A percentile compares a stretch with the other conserved stretches of the same genome.
Conservation (phyloP, 1,140 invertebrate genomes). For the Bombyx mandarina region DNA sequence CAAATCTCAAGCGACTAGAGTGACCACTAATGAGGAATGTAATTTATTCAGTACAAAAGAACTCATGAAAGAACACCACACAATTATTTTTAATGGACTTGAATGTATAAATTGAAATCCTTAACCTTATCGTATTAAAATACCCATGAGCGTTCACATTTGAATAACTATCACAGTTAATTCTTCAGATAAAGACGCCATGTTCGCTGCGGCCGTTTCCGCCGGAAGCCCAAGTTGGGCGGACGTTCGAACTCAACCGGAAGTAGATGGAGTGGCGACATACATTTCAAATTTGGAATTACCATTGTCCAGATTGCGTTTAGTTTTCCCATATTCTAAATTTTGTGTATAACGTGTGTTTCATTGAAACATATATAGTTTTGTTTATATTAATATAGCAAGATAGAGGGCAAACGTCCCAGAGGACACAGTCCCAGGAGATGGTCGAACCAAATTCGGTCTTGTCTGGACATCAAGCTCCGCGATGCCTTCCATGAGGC, state of each 20-base stretch:
- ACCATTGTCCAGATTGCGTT: conserved; percentile 34
- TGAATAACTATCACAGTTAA: conserved; percentile 65
- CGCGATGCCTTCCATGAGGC: no score
- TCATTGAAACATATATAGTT: background rate
- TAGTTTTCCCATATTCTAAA: background rate
- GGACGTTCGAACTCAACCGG: conserved; percentile 65
- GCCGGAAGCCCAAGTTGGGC: conserved; percentile 63
- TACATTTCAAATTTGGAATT: conserved; percentile 66
- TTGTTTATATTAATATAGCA: no score
- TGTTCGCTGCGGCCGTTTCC: conserved; percentile 56
- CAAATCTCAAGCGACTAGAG: background rate
- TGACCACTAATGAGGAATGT: background rate
- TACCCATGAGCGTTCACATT: conserved; percentile 25
- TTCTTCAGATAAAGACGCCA: conserved; percentile 66
- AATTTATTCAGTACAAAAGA: no score
- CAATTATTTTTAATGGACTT: no score
- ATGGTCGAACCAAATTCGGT: no score
- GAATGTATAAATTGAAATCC: conserved; percentile 21
- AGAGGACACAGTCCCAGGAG: no score
- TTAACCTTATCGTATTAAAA: no score
- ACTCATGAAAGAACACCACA: no score
- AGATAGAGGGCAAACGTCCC: no score
- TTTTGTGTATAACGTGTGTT: no score
- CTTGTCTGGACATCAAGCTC: no score
- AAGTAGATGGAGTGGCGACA: conserved; percentile 60